phyloP scores from a whole-genome alignment of 2,888 invertebrate species.

The Apodemia mormo region DNA sequence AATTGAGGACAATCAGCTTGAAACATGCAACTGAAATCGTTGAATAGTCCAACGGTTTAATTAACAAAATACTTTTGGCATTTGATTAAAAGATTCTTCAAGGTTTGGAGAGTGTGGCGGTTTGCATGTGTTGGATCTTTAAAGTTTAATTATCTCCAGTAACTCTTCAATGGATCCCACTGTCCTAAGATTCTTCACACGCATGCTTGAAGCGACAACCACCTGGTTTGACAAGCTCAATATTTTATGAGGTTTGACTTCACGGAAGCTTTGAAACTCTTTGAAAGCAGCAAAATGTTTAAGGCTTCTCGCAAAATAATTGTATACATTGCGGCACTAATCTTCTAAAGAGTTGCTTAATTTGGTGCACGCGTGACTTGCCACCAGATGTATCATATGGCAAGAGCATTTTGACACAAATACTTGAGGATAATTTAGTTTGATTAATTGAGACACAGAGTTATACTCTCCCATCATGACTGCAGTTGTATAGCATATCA shows the following conservation, averaged over 20 bases:
- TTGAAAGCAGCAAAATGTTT: slow-evolving; percentile 30
- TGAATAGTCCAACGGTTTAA: too few relatives aligned
- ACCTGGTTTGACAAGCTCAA: slow-evolving; percentile 32
- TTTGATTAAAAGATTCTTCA: too few relatives aligned
- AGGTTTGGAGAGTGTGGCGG: too few relatives aligned
- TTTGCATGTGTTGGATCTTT: too few relatives aligned
- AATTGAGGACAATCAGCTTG: too few relatives aligned
- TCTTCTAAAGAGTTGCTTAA: slow-evolving; percentile 30
- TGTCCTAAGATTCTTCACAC: not conserved
- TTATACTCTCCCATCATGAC: slow-evolving; percentile 25
- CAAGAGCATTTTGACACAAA: slow-evolving; percentile 30
- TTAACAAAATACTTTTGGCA: too few relatives aligned
- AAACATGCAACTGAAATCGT: too few relatives aligned
- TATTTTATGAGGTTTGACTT: slow-evolving; percentile 28
- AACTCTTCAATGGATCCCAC: not conserved
- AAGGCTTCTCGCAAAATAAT: slow-evolving; percentile 29
- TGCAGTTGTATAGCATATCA: slow-evolving; percentile 26
- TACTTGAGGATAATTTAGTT: slow-evolving; percentile 19
- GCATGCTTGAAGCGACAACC: slow-evolving; percentile 17
- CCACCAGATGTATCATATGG: slow-evolving; percentile 32
- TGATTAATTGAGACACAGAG: slow-evolving; percentile 3
- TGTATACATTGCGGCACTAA: slow-evolving; percentile 30
- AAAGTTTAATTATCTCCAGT: too few relatives aligned
- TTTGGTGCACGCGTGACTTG: slow-evolving; percentile 30
- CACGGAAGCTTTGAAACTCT: slow-evolving; percentile 27